Evolutionary conservation across 2,888 invertebrate species (phyloP).

Genomic region (Drosophila picticornis): DNA sequence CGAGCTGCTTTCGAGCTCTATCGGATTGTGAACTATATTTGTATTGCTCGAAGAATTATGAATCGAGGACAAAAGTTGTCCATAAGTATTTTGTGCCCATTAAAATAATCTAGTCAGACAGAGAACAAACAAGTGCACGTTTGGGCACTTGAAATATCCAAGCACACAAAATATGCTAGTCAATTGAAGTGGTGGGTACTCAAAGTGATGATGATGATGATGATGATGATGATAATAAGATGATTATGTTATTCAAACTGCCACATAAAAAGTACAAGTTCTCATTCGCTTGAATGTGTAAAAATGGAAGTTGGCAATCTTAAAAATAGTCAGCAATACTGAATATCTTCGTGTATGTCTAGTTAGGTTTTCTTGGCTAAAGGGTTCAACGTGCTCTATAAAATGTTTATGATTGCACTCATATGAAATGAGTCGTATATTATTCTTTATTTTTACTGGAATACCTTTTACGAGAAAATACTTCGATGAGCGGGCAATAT

Average conservation of each 20-base stretch:
- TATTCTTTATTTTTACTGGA: neutral
- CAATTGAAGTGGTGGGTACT: slow-evolving; percentile 19
- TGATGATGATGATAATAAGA: slow-evolving; percentile 20
- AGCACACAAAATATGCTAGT: slow-evolving; percentile 12
- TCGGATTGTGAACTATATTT: neutral
- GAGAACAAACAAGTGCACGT: slow-evolving; percentile 5
- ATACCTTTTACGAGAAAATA: neutral
- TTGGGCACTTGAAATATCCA: slow-evolving; percentile 24
- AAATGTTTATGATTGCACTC: neutral
- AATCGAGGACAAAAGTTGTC: neutral
- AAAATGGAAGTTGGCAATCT: neutral
- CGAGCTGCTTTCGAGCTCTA: neutral
- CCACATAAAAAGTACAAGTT: neutral
- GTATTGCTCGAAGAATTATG: neutral
- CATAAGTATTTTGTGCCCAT: slow-evolving; percentile 1
- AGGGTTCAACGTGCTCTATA: neutral
- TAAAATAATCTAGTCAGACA: neutral
- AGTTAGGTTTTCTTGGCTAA: neutral
- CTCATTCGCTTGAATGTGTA: neutral
- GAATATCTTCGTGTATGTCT: neutral
- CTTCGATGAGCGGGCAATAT: neutral
- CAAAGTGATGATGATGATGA: slow-evolving; percentile 14
- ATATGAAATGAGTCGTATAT: neutral
- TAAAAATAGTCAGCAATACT: neutral
- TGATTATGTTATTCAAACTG: neutral